A percentile compares a stretch with the other conserved stretches of the same genome.
Evolutionary conservation across 2,113 vertebrate genomes (phyloP).

Genomic region (Nothocercus julius): DNA sequence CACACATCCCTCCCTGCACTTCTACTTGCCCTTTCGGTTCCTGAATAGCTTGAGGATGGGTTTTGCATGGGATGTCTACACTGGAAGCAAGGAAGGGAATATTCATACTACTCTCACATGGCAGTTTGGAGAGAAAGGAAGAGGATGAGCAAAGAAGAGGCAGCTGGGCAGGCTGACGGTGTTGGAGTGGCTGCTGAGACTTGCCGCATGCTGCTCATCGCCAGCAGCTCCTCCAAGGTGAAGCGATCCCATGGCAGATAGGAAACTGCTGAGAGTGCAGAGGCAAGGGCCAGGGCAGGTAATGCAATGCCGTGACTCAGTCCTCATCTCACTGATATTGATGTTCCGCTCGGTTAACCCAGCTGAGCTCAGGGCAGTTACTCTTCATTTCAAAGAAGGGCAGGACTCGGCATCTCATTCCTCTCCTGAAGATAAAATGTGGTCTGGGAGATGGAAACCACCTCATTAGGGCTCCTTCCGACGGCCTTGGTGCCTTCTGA

Average conservation of each 20-base stretch:
- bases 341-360: not conserved
- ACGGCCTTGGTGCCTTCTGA: not conserved
- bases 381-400: not conserved
- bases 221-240: not conserved
- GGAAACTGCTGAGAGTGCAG: not conserved
- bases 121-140: not conserved
- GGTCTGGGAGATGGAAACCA: not conserved
- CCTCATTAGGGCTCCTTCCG: not conserved
- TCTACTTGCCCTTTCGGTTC: rapidly evolving
- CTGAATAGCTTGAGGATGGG: rapidly evolving
- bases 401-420: rapidly evolving
- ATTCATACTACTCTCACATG: not conserved
- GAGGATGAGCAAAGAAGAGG: not conserved
- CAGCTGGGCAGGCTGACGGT: no score
- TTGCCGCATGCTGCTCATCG: not conserved
- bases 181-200: not conserved
- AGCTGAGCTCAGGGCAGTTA: not conserved
- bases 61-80: not conserved
- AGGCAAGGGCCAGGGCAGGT: not conserved
- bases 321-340: not conserved
- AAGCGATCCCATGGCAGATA: not conserved
- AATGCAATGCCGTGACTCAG: not conserved
- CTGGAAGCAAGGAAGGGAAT: not conserved
- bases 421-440: rapidly evolving
- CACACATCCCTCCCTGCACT: not conserved